Evolutionary conservation across 2,888 invertebrate genomes (phyloP).

Genomic region (Invenusta paracnida): DNA sequence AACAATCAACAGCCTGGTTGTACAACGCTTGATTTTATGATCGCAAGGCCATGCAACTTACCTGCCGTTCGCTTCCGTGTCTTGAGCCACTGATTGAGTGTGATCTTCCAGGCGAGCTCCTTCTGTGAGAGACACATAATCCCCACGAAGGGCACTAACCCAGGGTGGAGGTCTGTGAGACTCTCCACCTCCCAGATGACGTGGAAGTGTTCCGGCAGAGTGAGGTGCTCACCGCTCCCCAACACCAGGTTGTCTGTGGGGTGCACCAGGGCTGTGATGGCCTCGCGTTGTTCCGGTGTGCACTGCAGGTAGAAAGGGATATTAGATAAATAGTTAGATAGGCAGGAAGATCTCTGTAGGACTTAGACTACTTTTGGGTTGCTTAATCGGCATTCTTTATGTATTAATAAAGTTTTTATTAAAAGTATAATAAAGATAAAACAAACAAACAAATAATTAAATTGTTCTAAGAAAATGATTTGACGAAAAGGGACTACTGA

Average conservation of each 20-base stretch:
- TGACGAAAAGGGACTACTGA: too few species aligned
- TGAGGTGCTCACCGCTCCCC: constrained; percentile 56
- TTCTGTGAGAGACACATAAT: constrained; percentile 49
- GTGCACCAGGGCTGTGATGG: constrained; percentile 53
- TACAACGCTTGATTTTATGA: too few species aligned
- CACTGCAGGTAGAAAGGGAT: constrained; percentile 48
- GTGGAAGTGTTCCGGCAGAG: constrained; percentile 53
- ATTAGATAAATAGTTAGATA: too few species aligned
- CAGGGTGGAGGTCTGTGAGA: constrained; percentile 25
- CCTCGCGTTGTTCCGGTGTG: constrained; percentile 55
- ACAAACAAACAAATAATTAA: too few species aligned
- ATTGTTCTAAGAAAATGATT: too few species aligned
- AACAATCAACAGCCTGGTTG: too few species aligned
- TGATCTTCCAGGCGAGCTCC: constrained; percentile 58
- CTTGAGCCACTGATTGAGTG: constrained; percentile 57
- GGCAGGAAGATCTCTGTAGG: too few species aligned
- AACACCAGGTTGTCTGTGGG: constrained; percentile 54
- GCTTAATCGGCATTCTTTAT: too few species aligned
- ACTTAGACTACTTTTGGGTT: too few species aligned
- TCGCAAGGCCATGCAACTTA: too few species aligned
- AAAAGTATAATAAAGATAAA: too few species aligned
- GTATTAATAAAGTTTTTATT: too few species aligned
- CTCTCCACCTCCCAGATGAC: constrained; percentile 57
- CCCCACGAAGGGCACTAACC: constrained; percentile 13
- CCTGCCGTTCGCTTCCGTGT: constrained; percentile 51